A percentile compares a stretch with the other conserved stretches of the same genome.
These are phyloP conservation scores for Eupithecia dodoneata DNA, from an alignment of 2,888 invertebrate genomes.

Conservation along the genomic window DNA sequence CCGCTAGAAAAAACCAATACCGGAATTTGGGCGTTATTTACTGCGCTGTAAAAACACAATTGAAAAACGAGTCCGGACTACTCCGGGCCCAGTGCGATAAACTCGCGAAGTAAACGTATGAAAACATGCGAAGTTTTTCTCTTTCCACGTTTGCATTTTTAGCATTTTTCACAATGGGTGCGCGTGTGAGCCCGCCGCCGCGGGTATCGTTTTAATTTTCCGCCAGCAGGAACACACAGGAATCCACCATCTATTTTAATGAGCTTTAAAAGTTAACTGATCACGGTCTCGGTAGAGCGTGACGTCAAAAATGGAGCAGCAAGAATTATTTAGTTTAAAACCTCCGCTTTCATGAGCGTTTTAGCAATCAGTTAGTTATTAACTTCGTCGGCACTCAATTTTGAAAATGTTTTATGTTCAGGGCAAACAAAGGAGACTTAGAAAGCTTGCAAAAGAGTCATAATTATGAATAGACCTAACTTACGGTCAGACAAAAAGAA, in stretches of 20 bases:
- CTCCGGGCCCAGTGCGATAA: constrained; percentile 58
- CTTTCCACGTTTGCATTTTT: constrained; percentile 62
- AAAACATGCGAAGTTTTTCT: constrained; percentile 68
- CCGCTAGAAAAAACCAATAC: constrained; percentile 47
- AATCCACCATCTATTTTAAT: constrained; percentile 83
- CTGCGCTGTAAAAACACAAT: constrained; percentile 39
- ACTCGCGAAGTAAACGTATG: constrained; percentile 67
- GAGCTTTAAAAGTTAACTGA: constrained; percentile 82
- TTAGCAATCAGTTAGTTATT: constrained; percentile 10
- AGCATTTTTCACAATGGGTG: constrained; percentile 62
- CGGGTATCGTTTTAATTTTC: constrained; percentile 83
- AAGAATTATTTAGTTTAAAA: constrained; percentile 29
- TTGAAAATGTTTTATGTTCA: neutral
- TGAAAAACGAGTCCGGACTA: constrained; percentile 46
- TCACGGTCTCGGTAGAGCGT: constrained; percentile 58
- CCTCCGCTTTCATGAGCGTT: constrained; percentile 15
- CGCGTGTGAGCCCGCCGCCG: constrained; percentile 63
- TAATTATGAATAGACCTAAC: neutral
- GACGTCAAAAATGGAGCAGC: constrained; percentile 44
- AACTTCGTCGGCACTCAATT: neutral
- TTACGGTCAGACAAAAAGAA: neutral
- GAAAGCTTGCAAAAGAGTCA: neutral
- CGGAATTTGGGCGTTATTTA: constrained; percentile 38
- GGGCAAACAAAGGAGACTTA: neutral
- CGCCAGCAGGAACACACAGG: constrained; percentile 78